Conservation (phyloP, 2,888 invertebrate species). For the Hermodice carunculata region DNA sequence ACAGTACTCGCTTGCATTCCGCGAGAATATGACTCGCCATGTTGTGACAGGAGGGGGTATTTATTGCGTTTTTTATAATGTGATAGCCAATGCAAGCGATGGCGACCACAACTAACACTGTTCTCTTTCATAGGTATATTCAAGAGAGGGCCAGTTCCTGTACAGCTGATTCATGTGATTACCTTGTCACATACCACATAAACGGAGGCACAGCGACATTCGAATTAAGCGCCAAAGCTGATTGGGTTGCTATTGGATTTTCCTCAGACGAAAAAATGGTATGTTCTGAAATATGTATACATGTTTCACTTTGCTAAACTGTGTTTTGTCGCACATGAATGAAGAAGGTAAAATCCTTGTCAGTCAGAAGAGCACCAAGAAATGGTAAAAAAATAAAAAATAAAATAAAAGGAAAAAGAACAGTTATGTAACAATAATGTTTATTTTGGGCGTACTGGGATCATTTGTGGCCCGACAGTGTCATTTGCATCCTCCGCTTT, state of each 20-base stretch:
- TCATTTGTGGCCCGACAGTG: no score
- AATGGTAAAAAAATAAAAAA: no score
- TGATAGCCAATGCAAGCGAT: not conserved
- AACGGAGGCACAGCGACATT: constrained; percentile 29
- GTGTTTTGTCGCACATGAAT: no score
- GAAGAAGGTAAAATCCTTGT: no score
- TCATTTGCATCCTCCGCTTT: no score
- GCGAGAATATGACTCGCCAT: no score
- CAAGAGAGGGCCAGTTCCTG: not conserved
- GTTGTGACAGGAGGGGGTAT: not conserved
- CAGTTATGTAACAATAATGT: no score
- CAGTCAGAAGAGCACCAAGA: no score
- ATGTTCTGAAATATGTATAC: not conserved
- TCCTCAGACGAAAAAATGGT: constrained; percentile 42
- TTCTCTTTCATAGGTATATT: constrained; percentile 17
- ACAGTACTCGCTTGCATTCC: no score
- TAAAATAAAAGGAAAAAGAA: no score
- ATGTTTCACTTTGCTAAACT: no score
- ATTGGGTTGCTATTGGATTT: constrained; percentile 41
- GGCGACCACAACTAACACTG: not conserved
- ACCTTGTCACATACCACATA: constrained; percentile 31
- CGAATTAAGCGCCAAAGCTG: constrained; percentile 35
- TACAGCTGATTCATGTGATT: constrained; percentile 22
- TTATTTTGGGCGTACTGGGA: no score
- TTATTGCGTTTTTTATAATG: not conserved